Evolutionary conservation across 2,888 invertebrate genomes (phyloP), one percentile per base, ranked within the genome.

Genomic region (Diplolepis rosae): DNA sequence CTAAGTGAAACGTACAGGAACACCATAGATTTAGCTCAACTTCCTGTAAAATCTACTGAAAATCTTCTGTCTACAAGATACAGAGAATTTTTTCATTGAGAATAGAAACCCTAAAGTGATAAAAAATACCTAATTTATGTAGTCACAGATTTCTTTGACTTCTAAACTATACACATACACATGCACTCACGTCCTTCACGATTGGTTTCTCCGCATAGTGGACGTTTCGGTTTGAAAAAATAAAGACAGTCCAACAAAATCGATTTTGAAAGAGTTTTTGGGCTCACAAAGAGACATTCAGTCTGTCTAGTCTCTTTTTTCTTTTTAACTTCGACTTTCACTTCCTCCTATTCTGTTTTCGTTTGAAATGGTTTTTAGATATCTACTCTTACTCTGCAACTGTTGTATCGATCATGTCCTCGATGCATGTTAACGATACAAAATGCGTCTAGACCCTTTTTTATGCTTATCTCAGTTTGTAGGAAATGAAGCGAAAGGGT

Each of bases 381-480:
- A 70, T 74, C 56, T 65, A 66, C 71, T 74, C 39, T 51, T 67
- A 65, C 69, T 30, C 65, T 65, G 54, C 15, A 71, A 71, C 48
- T 67, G 68, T 42, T 56, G 76, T 83, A 83, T 83, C 78, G 83
- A 82, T 80, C 79, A 80, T 71, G 24, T 48, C 18, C 65, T 65
- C 42, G 65, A 70, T 72, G 70, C 65, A 54, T 82, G 79, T 78
- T 82, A 82, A 82, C 83, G 80, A 75, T 78, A 80, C 77, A 78
- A 77, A 84, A 84, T 82, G 77, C 79, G 84, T 84, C 83, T 84
- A 83, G 83, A 83, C 84, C 79, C 83, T 83, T 83, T 83, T 83
- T 83, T 83, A 82, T 79, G 78, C 80, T 82, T 82, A 83, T 83
- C 79, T 75, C 74, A 76, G 74, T 82, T 84, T 79, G 78, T 79